Conservation (phyloP, 2,797 vertebrate genomes). For the Emydoidea blandingii region DNA sequence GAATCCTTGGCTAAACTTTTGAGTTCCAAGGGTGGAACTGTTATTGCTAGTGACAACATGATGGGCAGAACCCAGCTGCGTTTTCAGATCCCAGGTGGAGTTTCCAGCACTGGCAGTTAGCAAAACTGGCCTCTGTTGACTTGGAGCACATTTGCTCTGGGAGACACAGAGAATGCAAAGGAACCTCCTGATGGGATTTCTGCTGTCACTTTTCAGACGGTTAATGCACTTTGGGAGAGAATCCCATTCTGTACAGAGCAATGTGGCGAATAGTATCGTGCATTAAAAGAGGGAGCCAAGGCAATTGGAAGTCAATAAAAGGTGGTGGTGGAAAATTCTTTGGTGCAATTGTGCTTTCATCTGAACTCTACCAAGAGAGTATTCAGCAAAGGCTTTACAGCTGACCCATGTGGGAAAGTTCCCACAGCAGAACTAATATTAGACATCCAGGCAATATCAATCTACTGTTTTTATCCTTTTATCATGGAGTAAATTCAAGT, state of each 20-base stretch:
- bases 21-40: not conserved
- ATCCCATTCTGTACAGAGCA: not conserved
- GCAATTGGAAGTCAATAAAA: not conserved
- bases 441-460: constrained; percentile 49
- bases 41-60: not conserved
- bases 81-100: not conserved
- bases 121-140: not conserved
- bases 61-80: not conserved
- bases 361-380: not conserved
- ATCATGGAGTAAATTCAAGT: constrained; percentile 48
- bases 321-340: constrained; percentile 9
- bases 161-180: not conserved
- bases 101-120: not conserved
- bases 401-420: constrained; percentile 38
- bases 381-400: constrained; percentile 51
- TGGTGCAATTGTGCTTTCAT: not conserved
- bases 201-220: not conserved
- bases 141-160: no score
- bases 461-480: constrained; percentile 16
- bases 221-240: not conserved
- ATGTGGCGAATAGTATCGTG: not conserved
- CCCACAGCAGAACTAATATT: constrained; percentile 40
- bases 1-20: not conserved
- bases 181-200: not conserved
- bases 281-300: not conserved